Evolutionary conservation across 2,113 vertebrate species (phyloP).

Genomic region (Maccullochella peelii): DNA sequence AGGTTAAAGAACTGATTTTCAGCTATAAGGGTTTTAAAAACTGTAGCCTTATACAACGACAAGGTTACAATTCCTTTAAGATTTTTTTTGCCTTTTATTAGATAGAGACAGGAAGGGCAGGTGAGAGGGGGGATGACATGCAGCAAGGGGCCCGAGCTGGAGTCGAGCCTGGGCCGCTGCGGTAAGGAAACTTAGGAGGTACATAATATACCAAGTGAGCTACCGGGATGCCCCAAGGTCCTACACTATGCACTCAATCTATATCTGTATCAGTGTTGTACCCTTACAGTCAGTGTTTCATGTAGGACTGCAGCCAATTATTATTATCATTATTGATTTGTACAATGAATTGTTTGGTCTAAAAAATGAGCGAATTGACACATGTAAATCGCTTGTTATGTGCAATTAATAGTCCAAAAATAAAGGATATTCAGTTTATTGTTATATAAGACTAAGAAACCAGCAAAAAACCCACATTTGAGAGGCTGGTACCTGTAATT

Average conservation of each 20-base stretch:
- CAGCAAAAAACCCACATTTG: neutral
- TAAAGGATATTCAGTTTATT: neutral
- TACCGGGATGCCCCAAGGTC: no score
- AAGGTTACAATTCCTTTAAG: neutral
- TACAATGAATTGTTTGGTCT: neutral
- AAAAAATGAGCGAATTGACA: neutral
- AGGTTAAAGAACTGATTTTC: conserved; percentile 28
- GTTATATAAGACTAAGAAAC: neutral
- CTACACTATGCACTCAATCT: neutral
- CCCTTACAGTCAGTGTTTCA: no score
- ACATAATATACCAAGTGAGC: no score
- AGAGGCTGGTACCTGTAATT: neutral
- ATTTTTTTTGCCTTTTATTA: no score
- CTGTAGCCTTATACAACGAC: neutral
- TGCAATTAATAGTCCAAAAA: neutral
- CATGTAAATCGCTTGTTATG: neutral
- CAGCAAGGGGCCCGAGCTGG: no score
- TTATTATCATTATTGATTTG: neutral
- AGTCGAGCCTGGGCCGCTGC: no score
- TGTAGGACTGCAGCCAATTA: neutral
- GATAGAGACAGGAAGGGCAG: no score
- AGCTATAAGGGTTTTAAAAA: conserved; percentile 4
- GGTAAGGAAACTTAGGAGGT: no score
- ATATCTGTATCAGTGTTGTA: no score
- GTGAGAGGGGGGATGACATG: no score